Evolutionary conservation across 2,888 invertebrate species (phyloP), one percentile per base, ranked within the genome.

Genomic region (Dicranocentrus wangi): DNA sequence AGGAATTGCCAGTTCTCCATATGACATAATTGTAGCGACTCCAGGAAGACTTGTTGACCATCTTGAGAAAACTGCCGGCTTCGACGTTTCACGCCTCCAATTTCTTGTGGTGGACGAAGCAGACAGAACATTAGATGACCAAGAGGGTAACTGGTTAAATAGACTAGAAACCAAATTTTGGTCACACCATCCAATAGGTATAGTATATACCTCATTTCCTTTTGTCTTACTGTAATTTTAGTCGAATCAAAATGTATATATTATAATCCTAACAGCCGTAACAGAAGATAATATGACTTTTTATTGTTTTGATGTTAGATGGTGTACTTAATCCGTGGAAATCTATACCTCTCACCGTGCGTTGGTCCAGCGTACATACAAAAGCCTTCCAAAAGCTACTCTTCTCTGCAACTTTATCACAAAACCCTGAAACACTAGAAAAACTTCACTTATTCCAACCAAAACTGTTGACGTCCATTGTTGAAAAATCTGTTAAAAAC

Each of bases 101-200:
- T 96, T 94, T 89, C 90, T 97, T 55, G 92, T 99, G 0, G 94
- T 99, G 77, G 99, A 99, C 89, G 99, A 99, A 90, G 99, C 99
- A 5, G 99, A 99, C 90, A 92, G 96, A 86, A 94, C 98, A 86
- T 93, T 97, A 90, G 96, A 97, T 87, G 94, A 95, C 87, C 92
- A 96, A 63, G 95, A 97, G 88, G 94, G 95, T 88, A 95, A 97
- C 88, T 98, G 96, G 97, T 90, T 97, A 2, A 92, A 93, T 87
- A 93, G 95, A 88, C 90, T 97, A 79, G 94, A 96, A 87, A 91
- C 82, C 90, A 82, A 93, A 93, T 88, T 91, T 93, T 28, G 91
- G 86, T 80, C 82, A 7, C 69, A 77, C 42, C 81, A 84, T 77
- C 73, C 82, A 39, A 81, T 85, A n/a, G 85, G 86, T 84, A 47